Base-by-base conservation (phyloP, 2,113 vertebrate genomes). In the Crotalus viridis region DNA sequence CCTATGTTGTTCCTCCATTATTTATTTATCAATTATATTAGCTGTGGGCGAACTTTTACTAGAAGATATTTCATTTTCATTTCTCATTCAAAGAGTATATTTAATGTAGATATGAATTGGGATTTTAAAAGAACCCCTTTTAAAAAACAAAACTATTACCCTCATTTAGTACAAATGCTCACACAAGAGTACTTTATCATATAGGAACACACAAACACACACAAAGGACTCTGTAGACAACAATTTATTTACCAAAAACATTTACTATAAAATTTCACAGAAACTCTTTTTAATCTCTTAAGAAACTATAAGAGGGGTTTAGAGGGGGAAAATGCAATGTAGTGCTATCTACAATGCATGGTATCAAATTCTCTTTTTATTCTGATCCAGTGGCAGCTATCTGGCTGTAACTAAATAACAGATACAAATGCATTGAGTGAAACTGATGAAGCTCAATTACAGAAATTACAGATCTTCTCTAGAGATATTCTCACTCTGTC, bases 401-500 rank as follows among this genome's bases (percentile, higher is more conserved):
- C 48, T 90, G 17, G 48, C 19, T 22, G 33, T 81, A 52, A 90
- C 13, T 90, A 33, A 39, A 74, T 21, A 81, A n/a, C 39, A 81
- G 89, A 5, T 74, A 74, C 89, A 6, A 33, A 89, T 39, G 54
- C n/a, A 33, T 56, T 56, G 87, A 17, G 21, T 56, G 3, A 46
- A 56, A 39, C 21, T 90, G 74, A 81, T 9, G 69, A 33, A 81
- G 17, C 33, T 81, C 74, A 43, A 7, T 81, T 81, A 21, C 33
- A 81, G 33, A 81, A 81, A 81, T 43, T 81, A 39, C 21, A 81
- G 33, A 3, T 9, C 74, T 43, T 81, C 17, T 21, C 74, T 43
- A 9, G 6, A 19, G 17, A 81, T 81, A 81, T 43, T 81, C 8
- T 81, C 22, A 97, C 95, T 97, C 96, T 97, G 95, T 95, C 95